Evolutionary conservation across 2,113 vertebrate species (phyloP).

Genomic region (Neolamprologus kungweensis): DNA sequence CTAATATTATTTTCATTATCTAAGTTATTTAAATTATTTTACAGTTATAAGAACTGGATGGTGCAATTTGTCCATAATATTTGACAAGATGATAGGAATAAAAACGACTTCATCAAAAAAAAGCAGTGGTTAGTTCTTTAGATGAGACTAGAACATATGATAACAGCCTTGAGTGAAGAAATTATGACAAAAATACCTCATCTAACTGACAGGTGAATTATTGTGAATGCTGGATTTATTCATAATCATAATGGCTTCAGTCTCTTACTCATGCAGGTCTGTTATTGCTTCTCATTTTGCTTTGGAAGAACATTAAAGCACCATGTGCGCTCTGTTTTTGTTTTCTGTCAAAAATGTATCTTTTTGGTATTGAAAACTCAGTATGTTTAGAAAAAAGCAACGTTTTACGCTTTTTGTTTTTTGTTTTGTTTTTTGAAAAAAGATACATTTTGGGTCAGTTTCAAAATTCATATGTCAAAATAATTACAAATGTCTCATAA

Average conservation of each 20-base stretch:
- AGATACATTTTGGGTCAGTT: neutral
- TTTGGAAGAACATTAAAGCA: neutral
- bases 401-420: neutral
- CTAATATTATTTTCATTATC: neutral
- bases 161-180: neutral
- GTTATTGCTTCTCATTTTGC: neutral
- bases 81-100: neutral
- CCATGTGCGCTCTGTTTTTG: neutral
- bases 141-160: neutral
- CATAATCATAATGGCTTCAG: neutral
- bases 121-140: neutral
- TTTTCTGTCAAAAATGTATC: neutral
- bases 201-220: neutral
- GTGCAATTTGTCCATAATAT: neutral
- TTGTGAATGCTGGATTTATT: neutral
- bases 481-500: neutral
- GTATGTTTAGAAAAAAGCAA: neutral
- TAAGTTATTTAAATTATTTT: neutral
- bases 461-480: neutral
- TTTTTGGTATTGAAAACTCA: neutral
- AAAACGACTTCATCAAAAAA: neutral
- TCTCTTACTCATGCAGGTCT: neutral
- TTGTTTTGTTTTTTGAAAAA: rapidly evolving
- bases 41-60: neutral
- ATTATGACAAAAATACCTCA: neutral